These are phyloP conservation scores for Athalia circularis DNA, from an alignment of 2,888 invertebrate genomes.

Conservation along the genomic window DNA sequence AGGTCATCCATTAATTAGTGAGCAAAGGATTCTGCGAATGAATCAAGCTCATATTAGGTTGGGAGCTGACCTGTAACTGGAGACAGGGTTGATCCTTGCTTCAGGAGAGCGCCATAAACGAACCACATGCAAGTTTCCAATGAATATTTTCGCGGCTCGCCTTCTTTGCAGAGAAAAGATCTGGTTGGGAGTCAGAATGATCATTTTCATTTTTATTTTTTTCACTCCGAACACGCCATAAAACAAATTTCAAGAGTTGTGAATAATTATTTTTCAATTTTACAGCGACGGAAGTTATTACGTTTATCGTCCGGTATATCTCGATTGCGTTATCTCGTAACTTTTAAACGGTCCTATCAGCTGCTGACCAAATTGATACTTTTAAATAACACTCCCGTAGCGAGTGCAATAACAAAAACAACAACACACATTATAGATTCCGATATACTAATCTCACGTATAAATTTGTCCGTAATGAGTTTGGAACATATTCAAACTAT, in stretches of 20 bases:
- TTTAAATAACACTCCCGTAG: not conserved
- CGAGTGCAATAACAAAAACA: not conserved
- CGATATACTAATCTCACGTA: not conserved
- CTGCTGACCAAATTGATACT: not conserved
- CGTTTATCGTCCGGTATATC: too few relatives aligned
- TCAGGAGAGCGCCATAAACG: slow-evolving; percentile 90
- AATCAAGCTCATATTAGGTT: slow-evolving; percentile 9
- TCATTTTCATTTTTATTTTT: not conserved
- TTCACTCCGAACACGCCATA: not conserved
- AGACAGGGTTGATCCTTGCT: slow-evolving; percentile 89
- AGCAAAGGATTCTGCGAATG: slow-evolving; percentile 19
- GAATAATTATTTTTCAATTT: too few relatives aligned
- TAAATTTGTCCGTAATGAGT: too few relatives aligned
- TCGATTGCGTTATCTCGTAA: not conserved
- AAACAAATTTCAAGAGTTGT: not conserved
- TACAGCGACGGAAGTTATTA: too few relatives aligned
- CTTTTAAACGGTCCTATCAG: not conserved
- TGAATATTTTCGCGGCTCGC: slow-evolving; percentile 77
- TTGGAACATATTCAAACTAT: too few relatives aligned
- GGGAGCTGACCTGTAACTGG: slow-evolving; percentile 83
- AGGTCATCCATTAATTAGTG: not conserved
- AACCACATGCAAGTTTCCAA: slow-evolving; percentile 89
- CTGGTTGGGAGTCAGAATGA: not conserved
- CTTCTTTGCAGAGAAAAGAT: slow-evolving; percentile 77
- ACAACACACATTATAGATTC: slow-evolving; percentile 52